Conservation (phyloP, 2,888 invertebrate species). For the Amphipyra tragopoginis region DNA sequence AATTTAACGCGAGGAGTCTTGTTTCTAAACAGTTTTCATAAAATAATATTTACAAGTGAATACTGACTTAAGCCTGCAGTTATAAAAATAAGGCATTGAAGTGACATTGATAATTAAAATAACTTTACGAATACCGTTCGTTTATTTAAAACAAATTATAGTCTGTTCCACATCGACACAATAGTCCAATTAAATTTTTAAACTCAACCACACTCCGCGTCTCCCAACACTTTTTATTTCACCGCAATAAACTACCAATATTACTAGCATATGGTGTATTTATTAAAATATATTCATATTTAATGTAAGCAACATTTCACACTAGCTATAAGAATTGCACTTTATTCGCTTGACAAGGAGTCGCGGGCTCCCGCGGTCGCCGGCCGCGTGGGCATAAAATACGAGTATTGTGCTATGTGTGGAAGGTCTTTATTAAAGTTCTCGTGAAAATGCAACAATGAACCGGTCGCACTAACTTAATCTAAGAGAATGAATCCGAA, state of each 20-base stretch:
- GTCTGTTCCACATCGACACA: not conserved
- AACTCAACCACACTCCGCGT: constrained; percentile 5
- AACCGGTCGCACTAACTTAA: constrained; percentile 77
- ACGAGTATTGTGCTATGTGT: constrained; percentile 62
- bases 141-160: no score
- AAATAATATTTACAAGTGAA: no score
- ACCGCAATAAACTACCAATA: constrained; percentile 50
- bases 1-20: no score
- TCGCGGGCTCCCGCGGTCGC: constrained; percentile 59
- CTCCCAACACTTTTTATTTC: constrained; percentile 35
- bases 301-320: constrained; percentile 71
- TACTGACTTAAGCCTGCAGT: no score
- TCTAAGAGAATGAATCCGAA: constrained; percentile 82
- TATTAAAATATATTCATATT: constrained; percentile 62
- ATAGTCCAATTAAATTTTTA: constrained; percentile 4
- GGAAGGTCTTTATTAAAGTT: constrained; percentile 83
- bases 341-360: constrained; percentile 75
- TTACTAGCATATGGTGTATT: constrained; percentile 57
- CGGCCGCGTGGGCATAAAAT: constrained; percentile 76
- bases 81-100: no score
- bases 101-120: no score
- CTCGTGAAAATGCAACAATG: constrained; percentile 83
- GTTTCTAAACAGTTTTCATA: no score
- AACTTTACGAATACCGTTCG: no score
- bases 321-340: constrained; percentile 72